These are phyloP conservation scores for Heterochromis multidens DNA, from an alignment of 2,113 vertebrate species.

Conservation along the genomic window DNA sequence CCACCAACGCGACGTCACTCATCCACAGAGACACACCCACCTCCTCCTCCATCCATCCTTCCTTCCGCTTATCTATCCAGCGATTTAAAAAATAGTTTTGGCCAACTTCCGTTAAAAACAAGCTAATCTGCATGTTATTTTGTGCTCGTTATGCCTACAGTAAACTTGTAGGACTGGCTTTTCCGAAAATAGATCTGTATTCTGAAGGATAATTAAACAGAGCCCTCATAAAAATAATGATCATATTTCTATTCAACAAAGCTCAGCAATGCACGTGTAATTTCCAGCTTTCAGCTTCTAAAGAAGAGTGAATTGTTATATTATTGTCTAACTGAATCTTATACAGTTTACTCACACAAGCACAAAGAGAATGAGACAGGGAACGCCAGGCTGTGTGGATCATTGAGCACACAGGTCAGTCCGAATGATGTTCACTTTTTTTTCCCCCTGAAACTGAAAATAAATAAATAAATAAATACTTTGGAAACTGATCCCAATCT, in stretches of 20 bases:
- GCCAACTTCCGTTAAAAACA: neutral
- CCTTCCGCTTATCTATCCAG: neutral
- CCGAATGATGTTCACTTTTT: neutral
- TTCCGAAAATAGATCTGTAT: neutral
- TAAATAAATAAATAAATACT: too few relatives aligned
- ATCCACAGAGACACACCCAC: conserved; percentile 66
- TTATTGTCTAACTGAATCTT: neutral
- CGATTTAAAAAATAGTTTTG: neutral
- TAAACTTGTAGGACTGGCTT: neutral
- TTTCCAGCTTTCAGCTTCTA: neutral
- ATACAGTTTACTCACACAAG: neutral
- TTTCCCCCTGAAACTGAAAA: neutral
- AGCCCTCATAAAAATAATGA: neutral
- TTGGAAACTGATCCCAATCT: neutral
- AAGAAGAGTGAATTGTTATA: neutral
- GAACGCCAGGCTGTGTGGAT: neutral
- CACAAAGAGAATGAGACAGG: neutral
- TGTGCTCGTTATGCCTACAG: neutral
- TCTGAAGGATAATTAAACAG: neutral
- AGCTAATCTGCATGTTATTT: neutral
- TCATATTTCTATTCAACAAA: neutral
- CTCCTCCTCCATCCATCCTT: conserved; percentile 16
- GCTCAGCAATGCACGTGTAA: neutral
- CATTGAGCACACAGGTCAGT: neutral
- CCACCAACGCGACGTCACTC: conserved; percentile 70